These are phyloP conservation scores for Macaria notata DNA, from an alignment of 2,888 invertebrate genomes.

Conservation along the genomic window DNA sequence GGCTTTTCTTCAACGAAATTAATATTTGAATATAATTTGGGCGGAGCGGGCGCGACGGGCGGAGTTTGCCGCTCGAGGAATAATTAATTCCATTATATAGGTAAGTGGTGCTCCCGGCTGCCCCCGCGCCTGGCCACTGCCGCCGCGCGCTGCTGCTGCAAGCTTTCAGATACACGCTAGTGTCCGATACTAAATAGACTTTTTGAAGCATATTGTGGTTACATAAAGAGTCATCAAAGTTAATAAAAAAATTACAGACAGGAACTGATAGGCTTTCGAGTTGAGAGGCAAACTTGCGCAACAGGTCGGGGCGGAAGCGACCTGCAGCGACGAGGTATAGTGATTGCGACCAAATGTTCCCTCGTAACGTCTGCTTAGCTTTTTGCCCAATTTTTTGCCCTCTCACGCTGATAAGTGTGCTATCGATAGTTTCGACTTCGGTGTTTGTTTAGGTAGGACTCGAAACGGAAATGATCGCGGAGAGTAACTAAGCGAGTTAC, in stretches of 20 bases:
- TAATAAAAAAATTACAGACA: constrained; percentile 20
- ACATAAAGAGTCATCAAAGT: too few relatives aligned
- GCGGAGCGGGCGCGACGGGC: constrained; percentile 78
- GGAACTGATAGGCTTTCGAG: constrained; percentile 36
- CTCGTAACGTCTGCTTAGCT: constrained; percentile 66
- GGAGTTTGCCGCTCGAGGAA: constrained; percentile 80
- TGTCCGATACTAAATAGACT: too few relatives aligned
- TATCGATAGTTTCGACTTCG: constrained; percentile 73
- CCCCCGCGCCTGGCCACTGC: constrained; percentile 27
- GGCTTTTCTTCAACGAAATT: constrained; percentile 81
- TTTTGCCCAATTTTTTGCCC: constrained; percentile 74
- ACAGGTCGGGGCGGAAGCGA: constrained; percentile 82
- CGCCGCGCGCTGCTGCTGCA: constrained; percentile 30
- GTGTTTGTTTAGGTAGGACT: constrained; percentile 75
- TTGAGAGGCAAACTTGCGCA: constrained; percentile 67
- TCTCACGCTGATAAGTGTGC: constrained; percentile 74
- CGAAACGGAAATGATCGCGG: constrained; percentile 67
- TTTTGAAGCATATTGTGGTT: too few relatives aligned
- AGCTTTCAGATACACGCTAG: too few relatives aligned
- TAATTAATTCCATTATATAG: constrained; percentile 80
- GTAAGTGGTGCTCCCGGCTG: constrained; percentile 57
- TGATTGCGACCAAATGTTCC: constrained; percentile 82
- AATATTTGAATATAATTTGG: constrained; percentile 83
- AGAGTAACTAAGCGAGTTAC: too few relatives aligned
- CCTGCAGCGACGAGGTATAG: constrained; percentile 60